These are phyloP conservation scores for Corythaeola cristata DNA, from an alignment of 2,113 vertebrate genomes.

Conservation along the genomic window DNA sequence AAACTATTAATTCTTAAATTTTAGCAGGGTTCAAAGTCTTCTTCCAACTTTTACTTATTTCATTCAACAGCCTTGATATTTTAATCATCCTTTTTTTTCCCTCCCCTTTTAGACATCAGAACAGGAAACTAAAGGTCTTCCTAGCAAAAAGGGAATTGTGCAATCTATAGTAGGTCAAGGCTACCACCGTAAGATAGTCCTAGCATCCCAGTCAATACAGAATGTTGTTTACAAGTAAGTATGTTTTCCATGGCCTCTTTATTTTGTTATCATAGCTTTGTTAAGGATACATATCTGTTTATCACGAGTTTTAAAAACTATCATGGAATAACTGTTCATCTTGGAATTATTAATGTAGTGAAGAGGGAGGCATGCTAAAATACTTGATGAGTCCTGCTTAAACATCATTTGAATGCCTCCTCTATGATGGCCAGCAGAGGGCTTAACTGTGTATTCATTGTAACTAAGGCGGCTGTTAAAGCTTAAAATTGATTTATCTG, in stretches of 20 bases:
- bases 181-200: conserved; percentile 96
- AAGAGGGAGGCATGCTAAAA: not conserved
- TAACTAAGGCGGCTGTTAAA: not conserved
- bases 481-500: not conserved
- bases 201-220: conserved; percentile 94
- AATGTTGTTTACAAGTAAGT: conserved; percentile 94
- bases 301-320: not conserved
- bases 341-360: not conserved
- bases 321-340: not conserved
- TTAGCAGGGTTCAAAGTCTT: not conserved
- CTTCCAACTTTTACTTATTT: not conserved
- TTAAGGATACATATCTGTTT: not conserved
- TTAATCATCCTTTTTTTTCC: not conserved
- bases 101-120: conserved; percentile 84
- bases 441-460: not conserved
- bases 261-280: not conserved
- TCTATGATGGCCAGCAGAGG: not conserved
- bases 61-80: not conserved
- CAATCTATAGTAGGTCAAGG: conserved; percentile 96
- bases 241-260: not conserved
- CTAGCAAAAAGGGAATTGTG: conserved; percentile 98
- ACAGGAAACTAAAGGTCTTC: conserved; percentile 96
- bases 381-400: not conserved
- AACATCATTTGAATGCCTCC: not conserved
- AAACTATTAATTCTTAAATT: not conserved